phyloP scores from a whole-genome alignment of 23 tunicate genomes.

The Styela plicata region DNA sequence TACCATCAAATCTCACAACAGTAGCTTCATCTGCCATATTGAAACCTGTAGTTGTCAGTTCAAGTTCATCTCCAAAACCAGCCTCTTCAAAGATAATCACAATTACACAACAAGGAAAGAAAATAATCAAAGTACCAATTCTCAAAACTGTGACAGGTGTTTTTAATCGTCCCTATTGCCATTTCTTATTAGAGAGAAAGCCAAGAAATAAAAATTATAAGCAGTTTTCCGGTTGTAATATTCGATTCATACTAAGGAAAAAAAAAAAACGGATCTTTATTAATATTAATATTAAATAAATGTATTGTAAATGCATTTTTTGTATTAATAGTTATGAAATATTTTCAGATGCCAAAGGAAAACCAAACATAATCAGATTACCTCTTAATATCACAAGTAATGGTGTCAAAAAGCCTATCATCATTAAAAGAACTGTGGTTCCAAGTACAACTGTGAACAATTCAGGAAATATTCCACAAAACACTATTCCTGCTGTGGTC shows the following conservation, averaged over 20 bases:
- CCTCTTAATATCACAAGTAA: background rate
- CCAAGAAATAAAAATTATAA: too few species aligned
- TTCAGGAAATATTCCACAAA: background rate
- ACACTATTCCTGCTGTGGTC: background rate
- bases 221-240: too few species aligned
- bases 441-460: background rate
- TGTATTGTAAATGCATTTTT: too few species aligned
- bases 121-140: conserved; percentile 6
- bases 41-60: background rate
- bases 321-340: too few species aligned
- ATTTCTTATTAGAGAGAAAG: too few species aligned
- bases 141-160: background rate
- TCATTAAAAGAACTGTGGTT: background rate
- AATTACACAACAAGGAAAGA: conserved; percentile 6
- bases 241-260: too few species aligned
- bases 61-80: background rate
- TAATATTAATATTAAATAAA: too few species aligned
- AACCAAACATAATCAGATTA: background rate
- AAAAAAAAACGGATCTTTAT: too few species aligned
- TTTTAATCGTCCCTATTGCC: background rate
- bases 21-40: background rate
- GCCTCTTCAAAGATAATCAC: background rate
- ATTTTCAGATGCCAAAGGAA: background rate
- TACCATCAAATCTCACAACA: too few species aligned
- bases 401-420: conserved; percentile 4